A percentile compares a stretch with the other conserved stretches of the same genome.
These are phyloP conservation scores for Melopsittacus undulatus DNA, from an alignment of 2,797 vertebrate species.

Conservation along the genomic window DNA sequence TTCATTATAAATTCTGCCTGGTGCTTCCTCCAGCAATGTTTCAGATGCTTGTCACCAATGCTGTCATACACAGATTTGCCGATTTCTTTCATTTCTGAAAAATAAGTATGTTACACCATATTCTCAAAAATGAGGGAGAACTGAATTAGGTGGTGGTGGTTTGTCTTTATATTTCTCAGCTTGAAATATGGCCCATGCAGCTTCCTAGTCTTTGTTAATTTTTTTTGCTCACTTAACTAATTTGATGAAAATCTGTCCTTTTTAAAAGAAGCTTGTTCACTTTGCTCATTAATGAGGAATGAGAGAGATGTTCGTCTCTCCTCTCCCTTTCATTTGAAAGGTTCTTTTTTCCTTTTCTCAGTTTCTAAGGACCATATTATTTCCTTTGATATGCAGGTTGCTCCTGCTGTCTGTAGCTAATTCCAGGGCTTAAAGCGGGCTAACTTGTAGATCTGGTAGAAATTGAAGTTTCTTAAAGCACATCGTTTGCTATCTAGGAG, in stretches of 20 bases:
- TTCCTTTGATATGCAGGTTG: background rate
- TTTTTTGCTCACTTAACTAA: background rate
- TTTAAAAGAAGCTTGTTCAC: background rate
- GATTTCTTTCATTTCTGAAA: constrained; percentile 42
- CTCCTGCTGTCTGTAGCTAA: background rate
- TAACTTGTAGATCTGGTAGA: background rate
- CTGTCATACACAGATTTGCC: constrained; percentile 10
- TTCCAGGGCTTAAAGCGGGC: background rate
- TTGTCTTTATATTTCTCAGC: background rate
- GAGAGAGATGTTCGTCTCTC: background rate
- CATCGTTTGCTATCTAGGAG: background rate
- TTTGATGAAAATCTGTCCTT: background rate
- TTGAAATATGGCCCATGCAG: constrained; percentile 4
- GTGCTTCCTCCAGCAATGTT: background rate
- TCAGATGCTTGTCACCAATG: constrained; percentile 39
- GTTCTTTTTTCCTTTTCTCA: background rate
- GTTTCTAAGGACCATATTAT: background rate
- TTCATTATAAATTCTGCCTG: constrained; percentile 20
- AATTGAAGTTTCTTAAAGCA: background rate
- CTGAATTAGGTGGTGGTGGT: background rate
- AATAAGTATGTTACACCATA: background rate
- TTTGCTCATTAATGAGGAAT: constrained; percentile 1
- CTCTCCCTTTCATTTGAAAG: background rate
- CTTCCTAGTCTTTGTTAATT: background rate
- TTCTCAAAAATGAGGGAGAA: constrained; percentile 4